A percentile compares a stretch with the other conserved stretches of the same genome.
These are phyloP conservation scores for Apostichopus parvimensis DNA, from an alignment of 35 echinoderm and acorn worm species.

Conservation along the genomic window DNA sequence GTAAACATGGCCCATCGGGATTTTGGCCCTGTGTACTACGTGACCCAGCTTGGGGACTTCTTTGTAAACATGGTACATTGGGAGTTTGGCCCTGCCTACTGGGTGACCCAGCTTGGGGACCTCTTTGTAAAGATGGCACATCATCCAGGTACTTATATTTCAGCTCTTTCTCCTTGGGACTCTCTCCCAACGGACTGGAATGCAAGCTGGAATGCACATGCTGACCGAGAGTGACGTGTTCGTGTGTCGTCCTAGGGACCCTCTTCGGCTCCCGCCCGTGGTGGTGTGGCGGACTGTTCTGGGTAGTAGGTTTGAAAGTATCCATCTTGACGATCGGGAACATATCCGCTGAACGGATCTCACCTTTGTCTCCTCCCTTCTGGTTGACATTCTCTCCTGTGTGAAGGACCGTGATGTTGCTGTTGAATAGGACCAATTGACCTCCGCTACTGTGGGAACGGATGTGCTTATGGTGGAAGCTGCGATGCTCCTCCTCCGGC, in stretches of 20 bases:
- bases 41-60: no score
- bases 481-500: background rate
- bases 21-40: no score
- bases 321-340: constrained; percentile 13
- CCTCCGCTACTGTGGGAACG: constrained; percentile 44
- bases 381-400: background rate
- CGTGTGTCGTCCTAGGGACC: constrained; percentile 5
- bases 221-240: constrained; percentile 33
- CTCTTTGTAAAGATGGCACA: background rate
- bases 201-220: constrained; percentile 21
- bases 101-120: no score
- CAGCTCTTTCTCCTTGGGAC: background rate
- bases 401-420: background rate
- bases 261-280: background rate
- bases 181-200: background rate
- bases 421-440: background rate
- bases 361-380: background rate
- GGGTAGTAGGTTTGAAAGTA: background rate
- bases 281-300: background rate
- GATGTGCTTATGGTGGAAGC: constrained; percentile 20
- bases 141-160: background rate
- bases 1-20: no score
- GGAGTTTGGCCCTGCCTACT: no score
- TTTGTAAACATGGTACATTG: no score
- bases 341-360: background rate